A percentile compares a stretch with the other conserved stretches of the same genome.
Conservation (phyloP, 2,113 vertebrate genomes). For the Ramphastos sulfuratus region DNA sequence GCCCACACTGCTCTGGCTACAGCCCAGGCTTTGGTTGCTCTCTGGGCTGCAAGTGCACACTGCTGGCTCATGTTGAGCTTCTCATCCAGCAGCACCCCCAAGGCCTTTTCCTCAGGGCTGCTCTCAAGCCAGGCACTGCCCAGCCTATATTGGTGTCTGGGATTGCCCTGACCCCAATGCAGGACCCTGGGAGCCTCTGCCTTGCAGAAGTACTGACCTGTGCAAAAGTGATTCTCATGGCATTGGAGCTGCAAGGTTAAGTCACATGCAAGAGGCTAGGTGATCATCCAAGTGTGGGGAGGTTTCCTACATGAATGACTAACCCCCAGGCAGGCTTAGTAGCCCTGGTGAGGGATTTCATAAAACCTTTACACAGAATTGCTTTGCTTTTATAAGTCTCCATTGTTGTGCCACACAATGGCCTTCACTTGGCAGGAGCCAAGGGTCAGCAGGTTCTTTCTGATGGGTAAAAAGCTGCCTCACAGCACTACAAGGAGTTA, state of each 20-base stretch:
- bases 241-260: neutral
- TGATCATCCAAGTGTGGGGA: neutral
- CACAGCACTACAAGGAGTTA: conserved; percentile 16
- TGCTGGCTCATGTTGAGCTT: too few relatives aligned
- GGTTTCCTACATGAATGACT: conserved; percentile 9
- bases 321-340: neutral
- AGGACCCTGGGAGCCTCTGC: neutral
- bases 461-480: conserved; percentile 29
- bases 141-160: too few relatives aligned
- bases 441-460: conserved; percentile 37
- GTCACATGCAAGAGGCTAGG: neutral
- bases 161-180: too few relatives aligned
- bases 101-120: too few relatives aligned
- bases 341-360: conserved; percentile 27
- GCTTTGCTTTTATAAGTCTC: neutral
- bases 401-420: conserved; percentile 48
- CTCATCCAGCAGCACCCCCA: too few relatives aligned
- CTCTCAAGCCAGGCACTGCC: too few relatives aligned
- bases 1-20: too few relatives aligned
- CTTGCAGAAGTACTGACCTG: neutral
- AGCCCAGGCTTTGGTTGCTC: too few relatives aligned
- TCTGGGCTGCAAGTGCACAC: too few relatives aligned
- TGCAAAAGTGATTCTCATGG: neutral
- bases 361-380: conserved; percentile 24
- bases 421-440: conserved; percentile 8